These are phyloP conservation scores for Magallana gigas DNA, from an alignment of 1,140 invertebrate genomes.

Conservation along the genomic window DNA sequence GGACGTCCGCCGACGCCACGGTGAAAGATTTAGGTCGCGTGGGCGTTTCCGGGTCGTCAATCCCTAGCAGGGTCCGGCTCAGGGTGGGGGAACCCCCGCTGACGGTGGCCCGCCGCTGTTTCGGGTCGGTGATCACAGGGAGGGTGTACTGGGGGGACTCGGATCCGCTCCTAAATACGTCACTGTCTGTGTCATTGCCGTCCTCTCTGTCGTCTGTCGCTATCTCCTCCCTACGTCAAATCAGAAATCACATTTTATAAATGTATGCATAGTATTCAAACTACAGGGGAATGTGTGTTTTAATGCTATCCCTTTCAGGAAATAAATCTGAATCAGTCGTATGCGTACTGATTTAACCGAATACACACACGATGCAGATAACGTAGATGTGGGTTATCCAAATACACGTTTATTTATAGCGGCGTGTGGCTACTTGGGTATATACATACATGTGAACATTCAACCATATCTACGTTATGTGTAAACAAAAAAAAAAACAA, in stretches of 20 bases:
- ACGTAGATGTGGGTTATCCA: neutral
- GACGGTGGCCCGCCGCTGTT: constrained; percentile 92
- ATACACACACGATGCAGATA: too few relatives aligned
- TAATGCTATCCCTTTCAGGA: too few relatives aligned
- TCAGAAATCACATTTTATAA: too few relatives aligned
- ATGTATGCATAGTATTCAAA: too few relatives aligned
- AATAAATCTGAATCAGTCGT: too few relatives aligned
- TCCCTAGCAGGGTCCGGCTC: constrained; percentile 80
- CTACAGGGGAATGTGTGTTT: too few relatives aligned
- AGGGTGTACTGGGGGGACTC: constrained; percentile 83
- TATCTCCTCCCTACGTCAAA: constrained; percentile 48
- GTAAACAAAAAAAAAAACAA: too few relatives aligned
- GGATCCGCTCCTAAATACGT: constrained; percentile 75
- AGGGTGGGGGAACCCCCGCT: constrained; percentile 89
- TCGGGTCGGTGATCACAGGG: constrained; percentile 86
- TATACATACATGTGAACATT: too few relatives aligned
- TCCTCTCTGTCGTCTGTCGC: constrained; percentile 64
- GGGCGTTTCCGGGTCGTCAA: constrained; percentile 73
- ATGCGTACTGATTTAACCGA: too few relatives aligned
- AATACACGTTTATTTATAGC: neutral
- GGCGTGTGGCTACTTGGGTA: neutral
- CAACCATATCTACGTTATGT: too few relatives aligned
- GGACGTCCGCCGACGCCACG: constrained; percentile 48
- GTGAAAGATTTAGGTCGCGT: constrained; percentile 71
- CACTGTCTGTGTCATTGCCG: constrained; percentile 76